These are phyloP conservation scores for Monopterus albus DNA, from an alignment of 2,113 vertebrate species.

Conservation along the genomic window DNA sequence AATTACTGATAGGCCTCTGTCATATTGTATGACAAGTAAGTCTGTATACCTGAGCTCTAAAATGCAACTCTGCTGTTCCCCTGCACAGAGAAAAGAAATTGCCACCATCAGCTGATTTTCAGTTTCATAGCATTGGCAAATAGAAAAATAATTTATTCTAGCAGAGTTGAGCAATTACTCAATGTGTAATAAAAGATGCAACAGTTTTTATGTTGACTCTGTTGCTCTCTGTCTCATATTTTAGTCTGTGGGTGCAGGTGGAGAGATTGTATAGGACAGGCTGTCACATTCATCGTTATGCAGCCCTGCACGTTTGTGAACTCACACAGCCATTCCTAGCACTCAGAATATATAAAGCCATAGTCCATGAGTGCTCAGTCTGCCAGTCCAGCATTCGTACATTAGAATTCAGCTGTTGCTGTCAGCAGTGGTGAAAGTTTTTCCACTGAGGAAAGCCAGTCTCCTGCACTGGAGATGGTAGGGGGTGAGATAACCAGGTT, in stretches of 20 bases:
- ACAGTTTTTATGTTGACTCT: neutral
- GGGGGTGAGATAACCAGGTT: neutral
- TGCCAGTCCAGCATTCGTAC: conserved; percentile 16
- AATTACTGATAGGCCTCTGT: conserved; percentile 27
- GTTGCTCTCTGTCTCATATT: conserved; percentile 9
- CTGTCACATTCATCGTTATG: conserved; percentile 43
- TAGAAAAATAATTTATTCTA: neutral
- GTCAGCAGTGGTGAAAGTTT: neutral
- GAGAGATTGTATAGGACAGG: conserved; percentile 11
- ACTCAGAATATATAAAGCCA: conserved; percentile 51
- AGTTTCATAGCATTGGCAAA: neutral
- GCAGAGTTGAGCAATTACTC: neutral
- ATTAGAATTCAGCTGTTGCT: conserved; percentile 41
- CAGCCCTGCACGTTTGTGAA: conserved; percentile 38
- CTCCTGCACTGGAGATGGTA: neutral
- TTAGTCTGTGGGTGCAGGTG: conserved; percentile 1
- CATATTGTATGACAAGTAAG: neutral
- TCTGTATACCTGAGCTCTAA: neutral
- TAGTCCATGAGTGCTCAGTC: neutral
- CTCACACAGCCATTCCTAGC: conserved; percentile 38
- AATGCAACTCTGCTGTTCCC: neutral
- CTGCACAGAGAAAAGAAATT: neutral
- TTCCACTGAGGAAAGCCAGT: neutral
- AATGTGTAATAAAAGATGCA: neutral
- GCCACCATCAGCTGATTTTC: neutral